Evolutionary conservation across 2,888 invertebrate genomes (phyloP).

Genomic region (Oscheius onirici): DNA sequence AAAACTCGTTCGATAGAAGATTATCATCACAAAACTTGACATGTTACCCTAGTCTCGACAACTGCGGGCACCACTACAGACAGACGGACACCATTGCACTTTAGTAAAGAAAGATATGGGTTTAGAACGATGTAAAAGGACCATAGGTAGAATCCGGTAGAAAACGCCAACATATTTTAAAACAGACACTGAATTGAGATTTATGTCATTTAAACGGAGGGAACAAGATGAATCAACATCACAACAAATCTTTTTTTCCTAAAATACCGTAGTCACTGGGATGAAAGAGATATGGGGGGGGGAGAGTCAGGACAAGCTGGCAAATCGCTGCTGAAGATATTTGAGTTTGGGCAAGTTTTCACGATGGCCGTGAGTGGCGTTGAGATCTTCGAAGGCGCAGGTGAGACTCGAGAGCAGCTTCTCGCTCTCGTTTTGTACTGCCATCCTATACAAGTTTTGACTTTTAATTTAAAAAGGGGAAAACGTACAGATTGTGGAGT

Average conservation of each 20-base stretch:
- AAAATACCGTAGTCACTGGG: constrained; percentile 1
- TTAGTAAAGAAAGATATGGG: too few relatives aligned
- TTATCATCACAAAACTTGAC: too few relatives aligned
- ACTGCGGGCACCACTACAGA: too few relatives aligned
- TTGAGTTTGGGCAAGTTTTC: constrained; percentile 9
- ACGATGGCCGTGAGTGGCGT: neutral
- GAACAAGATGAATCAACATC: constrained; percentile 18
- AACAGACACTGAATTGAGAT: neutral
- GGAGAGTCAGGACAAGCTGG: neutral
- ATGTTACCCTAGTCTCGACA: too few relatives aligned
- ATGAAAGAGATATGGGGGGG: neutral
- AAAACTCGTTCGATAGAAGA: too few relatives aligned
- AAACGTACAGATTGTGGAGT: constrained; percentile 1
- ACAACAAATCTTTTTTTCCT: constrained; percentile 12
- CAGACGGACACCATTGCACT: too few relatives aligned
- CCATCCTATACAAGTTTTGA: neutral
- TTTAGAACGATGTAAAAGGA: too few relatives aligned
- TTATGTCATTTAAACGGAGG: neutral
- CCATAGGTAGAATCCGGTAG: too few relatives aligned
- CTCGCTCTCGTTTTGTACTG: constrained; percentile 14
- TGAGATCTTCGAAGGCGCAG: constrained; percentile 8
- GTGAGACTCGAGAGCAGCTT: constrained; percentile 13
- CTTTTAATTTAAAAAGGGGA: neutral
- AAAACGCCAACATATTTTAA: neutral
- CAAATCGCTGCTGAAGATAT: constrained; percentile 6